These are phyloP conservation scores for Glyptemys insculpta DNA, from an alignment of 2,797 vertebrate genomes.

Conservation along the genomic window DNA sequence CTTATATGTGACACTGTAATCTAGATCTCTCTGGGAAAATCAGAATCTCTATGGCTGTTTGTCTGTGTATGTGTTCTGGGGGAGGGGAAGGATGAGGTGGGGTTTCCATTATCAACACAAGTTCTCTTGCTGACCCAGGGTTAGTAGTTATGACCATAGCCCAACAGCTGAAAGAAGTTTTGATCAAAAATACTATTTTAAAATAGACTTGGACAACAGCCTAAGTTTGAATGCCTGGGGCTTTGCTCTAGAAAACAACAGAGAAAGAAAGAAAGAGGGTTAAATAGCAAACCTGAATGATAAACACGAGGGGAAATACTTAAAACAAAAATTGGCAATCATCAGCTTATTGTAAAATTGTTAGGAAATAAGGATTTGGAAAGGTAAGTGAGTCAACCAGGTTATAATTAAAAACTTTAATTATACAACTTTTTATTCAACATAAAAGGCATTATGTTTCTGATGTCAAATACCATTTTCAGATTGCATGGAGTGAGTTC, in stretches of 20 bases:
- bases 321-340: slow-evolving; percentile 33
- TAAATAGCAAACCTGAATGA: neutral
- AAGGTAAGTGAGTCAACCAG: slow-evolving; percentile 17
- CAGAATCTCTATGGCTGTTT: neutral
- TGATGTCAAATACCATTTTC: neutral
- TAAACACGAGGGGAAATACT: slow-evolving; percentile 48
- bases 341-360: slow-evolving; percentile 7
- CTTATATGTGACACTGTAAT: neutral
- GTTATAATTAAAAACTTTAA: slow-evolving; percentile 42
- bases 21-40: neutral
- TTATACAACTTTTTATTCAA: slow-evolving; percentile 42
- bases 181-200: slow-evolving; percentile 54
- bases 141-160: neutral
- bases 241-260: neutral
- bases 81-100: neutral
- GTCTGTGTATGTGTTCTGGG: neutral
- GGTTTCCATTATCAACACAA: neutral
- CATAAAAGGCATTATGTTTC: neutral
- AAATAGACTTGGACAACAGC: slow-evolving; percentile 63
- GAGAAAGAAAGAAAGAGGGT: neutral
- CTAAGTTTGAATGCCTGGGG: neutral
- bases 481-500: slow-evolving; percentile 7
- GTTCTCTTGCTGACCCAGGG: neutral
- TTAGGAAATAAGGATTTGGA: slow-evolving; percentile 57
- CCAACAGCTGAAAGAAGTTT: slow-evolving; percentile 32